phyloP scores from a whole-genome alignment of 2,113 vertebrate genomes.

The Potamarius usumacintae region DNA sequence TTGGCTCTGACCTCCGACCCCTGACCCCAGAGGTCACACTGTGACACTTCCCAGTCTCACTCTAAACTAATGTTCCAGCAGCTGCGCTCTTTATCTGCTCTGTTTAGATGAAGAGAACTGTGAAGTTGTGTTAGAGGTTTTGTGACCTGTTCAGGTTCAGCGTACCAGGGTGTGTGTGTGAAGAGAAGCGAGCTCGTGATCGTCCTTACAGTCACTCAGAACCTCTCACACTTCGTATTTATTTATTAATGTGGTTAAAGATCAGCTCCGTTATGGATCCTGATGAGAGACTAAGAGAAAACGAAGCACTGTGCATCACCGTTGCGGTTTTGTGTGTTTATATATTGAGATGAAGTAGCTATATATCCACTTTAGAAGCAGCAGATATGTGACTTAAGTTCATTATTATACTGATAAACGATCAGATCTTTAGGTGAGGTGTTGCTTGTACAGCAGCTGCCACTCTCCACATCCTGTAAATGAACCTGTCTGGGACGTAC shows the following conservation, averaged over 20 bases:
- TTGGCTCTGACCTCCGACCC: conserved; percentile 9
- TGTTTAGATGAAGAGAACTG: neutral
- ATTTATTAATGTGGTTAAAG: neutral
- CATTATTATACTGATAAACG: too few species aligned
- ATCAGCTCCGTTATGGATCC: neutral
- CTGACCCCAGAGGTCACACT: neutral
- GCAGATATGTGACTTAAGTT: too few species aligned
- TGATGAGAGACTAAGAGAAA: neutral
- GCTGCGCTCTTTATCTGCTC: neutral
- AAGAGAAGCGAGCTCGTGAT: neutral
- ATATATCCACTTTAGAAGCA: too few species aligned
- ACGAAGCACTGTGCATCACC: neutral
- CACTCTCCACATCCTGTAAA: too few species aligned
- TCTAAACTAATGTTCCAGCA: neutral
- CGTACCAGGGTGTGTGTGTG: too few species aligned
- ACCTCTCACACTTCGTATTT: neutral
- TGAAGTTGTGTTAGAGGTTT: neutral
- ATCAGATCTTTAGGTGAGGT: too few species aligned
- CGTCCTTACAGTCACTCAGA: neutral
- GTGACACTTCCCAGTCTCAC: neutral
- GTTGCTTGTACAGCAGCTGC: too few species aligned
- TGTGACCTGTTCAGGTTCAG: neutral
- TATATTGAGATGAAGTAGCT: too few species aligned
- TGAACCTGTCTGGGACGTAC: too few species aligned
- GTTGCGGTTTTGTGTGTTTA: too few species aligned